These are phyloP conservation scores for Pocillopora grandis DNA, from an alignment of 92 coral and sea anemone genomes.

Conservation along the genomic window DNA sequence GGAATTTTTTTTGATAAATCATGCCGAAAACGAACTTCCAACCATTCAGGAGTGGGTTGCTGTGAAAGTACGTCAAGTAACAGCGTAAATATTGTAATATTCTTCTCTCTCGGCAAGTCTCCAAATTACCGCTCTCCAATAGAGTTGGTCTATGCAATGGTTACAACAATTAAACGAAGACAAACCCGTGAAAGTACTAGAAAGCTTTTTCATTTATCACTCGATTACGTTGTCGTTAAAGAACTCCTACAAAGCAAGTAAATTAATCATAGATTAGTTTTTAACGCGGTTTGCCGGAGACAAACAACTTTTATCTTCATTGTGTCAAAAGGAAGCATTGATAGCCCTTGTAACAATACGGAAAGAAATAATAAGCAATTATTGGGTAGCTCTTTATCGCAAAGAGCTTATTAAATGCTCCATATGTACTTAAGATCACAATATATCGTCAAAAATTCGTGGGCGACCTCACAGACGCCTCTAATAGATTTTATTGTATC, in stretches of 20 bases:
- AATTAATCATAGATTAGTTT: conserved; percentile 7
- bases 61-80: neutral
- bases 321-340: neutral
- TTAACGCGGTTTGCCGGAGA: neutral
- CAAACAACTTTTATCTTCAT: neutral
- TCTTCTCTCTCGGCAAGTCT: neutral
- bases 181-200: neutral
- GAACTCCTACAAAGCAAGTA: conserved; percentile 1
- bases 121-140: neutral
- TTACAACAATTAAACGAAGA: neutral
- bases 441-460: neutral
- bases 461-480: neutral
- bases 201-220: neutral
- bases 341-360: neutral
- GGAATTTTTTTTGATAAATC: neutral
- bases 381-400: neutral
- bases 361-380: neutral
- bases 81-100: neutral
- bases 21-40: neutral
- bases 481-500: neutral
- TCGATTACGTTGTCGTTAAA: neutral
- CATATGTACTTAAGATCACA: neutral
- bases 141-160: neutral
- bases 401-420: conserved; percentile 12
- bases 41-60: neutral